Evolutionary conservation across 1,140 invertebrate species (phyloP), one percentile per base, ranked within the genome.

Genomic region (Hesperophylax magnus): DNA sequence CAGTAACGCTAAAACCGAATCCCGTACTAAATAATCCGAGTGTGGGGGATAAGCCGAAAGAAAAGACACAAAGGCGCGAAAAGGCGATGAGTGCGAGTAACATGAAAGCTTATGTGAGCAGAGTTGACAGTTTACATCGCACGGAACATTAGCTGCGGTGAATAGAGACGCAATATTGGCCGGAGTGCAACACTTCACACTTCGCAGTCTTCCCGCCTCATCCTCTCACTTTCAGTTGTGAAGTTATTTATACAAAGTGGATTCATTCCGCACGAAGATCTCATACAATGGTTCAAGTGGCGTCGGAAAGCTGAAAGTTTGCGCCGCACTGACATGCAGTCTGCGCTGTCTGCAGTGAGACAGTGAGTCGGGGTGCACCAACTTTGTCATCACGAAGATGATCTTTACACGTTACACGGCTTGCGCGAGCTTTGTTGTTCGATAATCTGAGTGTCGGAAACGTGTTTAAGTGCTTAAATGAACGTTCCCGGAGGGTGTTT

Each of bases 381-480:
- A n/a, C n/a, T 9, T 39, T 39, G 20, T 20, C 60, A 27, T 4
- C 60, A 0, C 60, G 60, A 20, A 39, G 60, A 27, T 63, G 60
- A 63, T 63, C 60, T 63, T 63, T 20, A 22, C 22, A 15, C 1
- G 60, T 20, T 58, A n/a, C 54, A 20, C 6, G 17, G n/a, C 27
- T n/a, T 22, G 15, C 61, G 65, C 14, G 34, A n/a, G 34, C 22
- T 18, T 17, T 75, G 71, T 54, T 56, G 17, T 58, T 75, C 72
- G 56, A 67, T 67, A 78, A 78, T 69, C 63, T 14, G 17, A 67
- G 39, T 47, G 24, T 27, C 60, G 61, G 39, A 47, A 53, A 78
- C 77, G 77, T 78, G 77, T 69, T 69, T 31, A 54, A 78, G 77
- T 78, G 63, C 61, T 31, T 56, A 31, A 24, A 34, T 54, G 15